These are phyloP conservation scores for Meriones unguiculatus DNA, from an alignment of 2,113 vertebrate genomes.

Conservation along the genomic window DNA sequence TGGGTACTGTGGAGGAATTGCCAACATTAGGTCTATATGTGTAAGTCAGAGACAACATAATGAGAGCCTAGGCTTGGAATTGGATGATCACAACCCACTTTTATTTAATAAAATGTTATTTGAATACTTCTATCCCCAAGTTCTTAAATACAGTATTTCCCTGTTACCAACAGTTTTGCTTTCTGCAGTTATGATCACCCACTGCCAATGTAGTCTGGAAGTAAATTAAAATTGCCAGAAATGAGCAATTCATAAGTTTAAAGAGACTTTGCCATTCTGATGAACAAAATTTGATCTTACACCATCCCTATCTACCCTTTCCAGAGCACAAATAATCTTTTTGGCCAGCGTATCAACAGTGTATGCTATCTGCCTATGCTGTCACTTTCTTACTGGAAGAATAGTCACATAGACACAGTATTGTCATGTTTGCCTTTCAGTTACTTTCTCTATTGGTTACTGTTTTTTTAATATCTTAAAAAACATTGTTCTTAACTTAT, in stretches of 20 bases:
- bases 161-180: neutral
- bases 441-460: neutral
- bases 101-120: constrained; percentile 1
- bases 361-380: neutral
- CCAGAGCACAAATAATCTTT: neutral
- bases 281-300: neutral
- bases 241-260: neutral
- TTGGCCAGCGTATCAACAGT: neutral
- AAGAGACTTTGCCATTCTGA: neutral
- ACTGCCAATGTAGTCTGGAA: neutral
- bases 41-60: neutral
- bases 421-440: neutral
- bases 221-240: neutral
- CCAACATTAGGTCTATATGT: neutral
- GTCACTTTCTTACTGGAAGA: neutral
- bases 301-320: neutral
- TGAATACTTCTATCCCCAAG: neutral
- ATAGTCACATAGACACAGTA: neutral
- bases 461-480: neutral
- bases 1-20: neutral
- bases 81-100: neutral
- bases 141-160: neutral
- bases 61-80: neutral
- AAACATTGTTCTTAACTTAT: neutral
- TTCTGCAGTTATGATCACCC: neutral